These are phyloP conservation scores for Rhinella marina DNA, from an alignment of 2,797 vertebrate species.

Conservation along the genomic window DNA sequence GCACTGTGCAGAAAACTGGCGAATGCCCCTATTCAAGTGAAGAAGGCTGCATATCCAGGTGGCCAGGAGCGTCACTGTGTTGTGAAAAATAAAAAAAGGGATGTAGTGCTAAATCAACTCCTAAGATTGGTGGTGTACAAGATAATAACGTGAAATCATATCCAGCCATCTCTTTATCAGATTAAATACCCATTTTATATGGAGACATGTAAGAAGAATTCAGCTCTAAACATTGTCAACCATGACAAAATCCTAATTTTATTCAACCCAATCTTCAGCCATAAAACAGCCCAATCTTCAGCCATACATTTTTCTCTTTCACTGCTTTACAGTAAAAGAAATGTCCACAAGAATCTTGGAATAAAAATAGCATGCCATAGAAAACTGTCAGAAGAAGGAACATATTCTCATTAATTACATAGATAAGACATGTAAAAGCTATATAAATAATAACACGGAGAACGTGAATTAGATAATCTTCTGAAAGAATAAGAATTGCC, in stretches of 20 bases:
- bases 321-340: neutral
- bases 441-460: neutral
- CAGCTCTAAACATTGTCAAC: neutral
- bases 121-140: too few relatives aligned
- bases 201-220: neutral
- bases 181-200: neutral
- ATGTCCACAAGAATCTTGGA: neutral
- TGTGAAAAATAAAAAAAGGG: too few relatives aligned
- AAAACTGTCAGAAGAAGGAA: neutral
- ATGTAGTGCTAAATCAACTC: too few relatives aligned
- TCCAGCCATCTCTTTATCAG: neutral
- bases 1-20: too few relatives aligned
- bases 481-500: neutral
- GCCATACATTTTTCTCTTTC: neutral
- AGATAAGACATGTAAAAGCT: neutral
- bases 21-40: too few relatives aligned
- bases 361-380: neutral
- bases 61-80: too few relatives aligned
- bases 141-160: neutral
- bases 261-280: neutral
- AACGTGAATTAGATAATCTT: neutral
- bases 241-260: neutral
- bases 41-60: too few relatives aligned
- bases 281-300: neutral
- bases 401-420: neutral